Evolutionary conservation across 1,140 invertebrate genomes (phyloP), one percentile per base, ranked within the genome.

Genomic region (Pissodes strobi): DNA sequence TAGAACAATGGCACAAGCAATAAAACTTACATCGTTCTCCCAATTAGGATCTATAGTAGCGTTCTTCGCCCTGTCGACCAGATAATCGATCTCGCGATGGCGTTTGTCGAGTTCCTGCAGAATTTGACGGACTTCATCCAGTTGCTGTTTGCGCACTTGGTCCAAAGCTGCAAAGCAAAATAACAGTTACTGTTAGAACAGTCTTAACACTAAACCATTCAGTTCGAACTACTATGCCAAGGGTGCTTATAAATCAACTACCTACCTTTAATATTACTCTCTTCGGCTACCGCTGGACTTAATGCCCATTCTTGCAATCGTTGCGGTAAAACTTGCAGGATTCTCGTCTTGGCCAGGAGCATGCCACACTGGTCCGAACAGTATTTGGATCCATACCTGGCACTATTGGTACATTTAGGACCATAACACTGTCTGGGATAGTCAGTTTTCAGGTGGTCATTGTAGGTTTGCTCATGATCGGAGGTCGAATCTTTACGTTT

Each of bases 311-410:
- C 93, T 77, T 95, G 93, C 60, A 98, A 90, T n/a, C 95, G 83
- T 70, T 93, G 90, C 0, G 95, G 95, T 13, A 98, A 76, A 4
- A 89, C 88, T 79, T 92, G 89, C 72, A 90, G 92, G 69, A 94
- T 92, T 67, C 92, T 81, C 56, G 86, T 90, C 1, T 90, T 93
- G 0, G 97, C 96, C 1, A 99, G 79, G 74, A 90, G 90, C 67
- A 96, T 84, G 0, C 97, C 97, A 79, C 97, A 99, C 58, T 91
- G 86, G 69, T 97, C 88, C 9, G 90, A 94, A 76, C 97, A 99
- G 74, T 99, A 99, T 81, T 99, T 99, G 46, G 94, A 97, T 10
- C 88, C 88, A 21, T 83, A 83, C 6, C 89, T 81, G 0, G 95
- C 91, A 57, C 87, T 85, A 59, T 89, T 85, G 0, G 82, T 84